A percentile compares a stretch with the other conserved stretches of the same genome.
phyloP scores from a whole-genome alignment of 2,113 vertebrate species.

The Etheostoma spectabile region DNA sequence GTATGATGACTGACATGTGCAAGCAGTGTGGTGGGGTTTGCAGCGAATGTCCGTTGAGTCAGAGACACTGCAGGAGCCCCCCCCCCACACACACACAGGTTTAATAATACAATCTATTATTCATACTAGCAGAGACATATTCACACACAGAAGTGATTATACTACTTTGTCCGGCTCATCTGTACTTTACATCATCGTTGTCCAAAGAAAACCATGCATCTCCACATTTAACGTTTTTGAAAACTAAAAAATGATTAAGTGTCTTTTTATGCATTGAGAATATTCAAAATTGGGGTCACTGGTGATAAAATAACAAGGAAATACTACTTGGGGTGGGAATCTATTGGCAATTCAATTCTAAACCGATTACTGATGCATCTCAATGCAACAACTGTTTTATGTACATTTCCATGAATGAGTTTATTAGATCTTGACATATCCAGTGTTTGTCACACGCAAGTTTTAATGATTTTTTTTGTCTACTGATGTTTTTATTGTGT shows the following conservation, averaged over 20 bases:
- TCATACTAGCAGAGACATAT: not conserved
- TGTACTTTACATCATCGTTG: not conserved
- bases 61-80: slow-evolving; percentile 38
- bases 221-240: not conserved
- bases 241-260: not conserved
- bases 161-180: not conserved
- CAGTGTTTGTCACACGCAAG: no score
- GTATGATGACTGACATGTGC: slow-evolving; percentile 62
- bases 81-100: not conserved
- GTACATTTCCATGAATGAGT: no score
- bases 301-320: not conserved
- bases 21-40: slow-evolving; percentile 62
- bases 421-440: no score
- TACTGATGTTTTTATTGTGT: no score
- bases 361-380: no score
- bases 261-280: not conserved
- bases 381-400: no score
- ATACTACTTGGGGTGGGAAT: no score
- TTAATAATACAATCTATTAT: not conserved
- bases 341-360: no score
- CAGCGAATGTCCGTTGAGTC: slow-evolving; percentile 60
- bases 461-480: no score
- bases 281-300: not conserved
- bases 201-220: not conserved
- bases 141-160: not conserved